phyloP scores from a whole-genome alignment of 2,113 vertebrate genomes.

The Vulpes lagopus region DNA sequence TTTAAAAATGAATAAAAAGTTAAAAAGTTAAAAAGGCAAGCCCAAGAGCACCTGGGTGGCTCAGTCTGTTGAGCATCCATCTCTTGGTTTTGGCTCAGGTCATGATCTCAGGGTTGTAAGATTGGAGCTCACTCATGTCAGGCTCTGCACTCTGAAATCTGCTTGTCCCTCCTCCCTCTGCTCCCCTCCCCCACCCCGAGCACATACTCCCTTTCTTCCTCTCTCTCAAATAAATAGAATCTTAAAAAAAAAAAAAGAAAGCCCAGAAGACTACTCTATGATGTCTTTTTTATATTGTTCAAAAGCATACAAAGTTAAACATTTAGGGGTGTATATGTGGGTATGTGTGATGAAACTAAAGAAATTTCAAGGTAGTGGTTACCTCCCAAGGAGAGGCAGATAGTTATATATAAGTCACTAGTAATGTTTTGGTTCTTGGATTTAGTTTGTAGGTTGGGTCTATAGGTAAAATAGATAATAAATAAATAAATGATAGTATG shows the following conservation, averaged over 20 bases:
- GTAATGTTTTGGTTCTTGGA: not conserved
- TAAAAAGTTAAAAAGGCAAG: too few species aligned
- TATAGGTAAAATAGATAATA: not conserved
- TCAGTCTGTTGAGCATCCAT: too few species aligned
- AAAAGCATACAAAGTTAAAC: constrained; percentile 5
- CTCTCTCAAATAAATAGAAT: not conserved
- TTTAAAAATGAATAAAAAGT: too few species aligned
- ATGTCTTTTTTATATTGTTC: constrained; percentile 36
- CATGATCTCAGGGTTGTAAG: too few species aligned
- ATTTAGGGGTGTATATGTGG: not conserved
- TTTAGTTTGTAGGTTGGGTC: not conserved
- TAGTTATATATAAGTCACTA: not conserved
- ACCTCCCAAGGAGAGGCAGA: not conserved
- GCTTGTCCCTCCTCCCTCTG: not conserved
- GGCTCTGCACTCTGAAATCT: not conserved
- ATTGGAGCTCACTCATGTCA: too few species aligned
- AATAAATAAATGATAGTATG: not conserved
- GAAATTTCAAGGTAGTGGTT: constrained; percentile 21
- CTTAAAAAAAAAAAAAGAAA: not conserved
- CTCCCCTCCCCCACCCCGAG: not conserved
- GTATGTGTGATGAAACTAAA: not conserved
- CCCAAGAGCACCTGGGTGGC: too few species aligned
- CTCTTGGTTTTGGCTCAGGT: too few species aligned
- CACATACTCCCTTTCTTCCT: rapidly evolving
- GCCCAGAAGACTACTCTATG: not conserved